Percentiles rank a stretch among this genome's conserved stretches.
These are phyloP conservation scores for Drosophila limbata DNA, from an alignment of 2,888 invertebrate genomes.

Conservation along the genomic window DNA sequence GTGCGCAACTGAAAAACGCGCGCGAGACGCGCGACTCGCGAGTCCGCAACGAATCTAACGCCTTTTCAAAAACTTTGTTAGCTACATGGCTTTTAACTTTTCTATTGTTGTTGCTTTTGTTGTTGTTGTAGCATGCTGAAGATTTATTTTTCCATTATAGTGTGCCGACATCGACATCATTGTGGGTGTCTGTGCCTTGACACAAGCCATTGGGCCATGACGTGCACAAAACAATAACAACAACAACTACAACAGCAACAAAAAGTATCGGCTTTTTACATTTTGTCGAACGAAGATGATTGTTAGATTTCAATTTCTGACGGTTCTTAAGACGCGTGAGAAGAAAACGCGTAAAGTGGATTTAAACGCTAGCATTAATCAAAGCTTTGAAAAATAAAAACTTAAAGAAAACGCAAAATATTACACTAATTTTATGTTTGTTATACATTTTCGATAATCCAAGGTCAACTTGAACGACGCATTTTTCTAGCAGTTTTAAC, in stretches of 20 bases:
- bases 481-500: neutral
- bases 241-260: constrained; percentile 3
- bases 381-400: neutral
- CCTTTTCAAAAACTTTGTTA: constrained; percentile 68
- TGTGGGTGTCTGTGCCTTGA: constrained; percentile 76
- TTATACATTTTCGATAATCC: neutral
- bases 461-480: neutral
- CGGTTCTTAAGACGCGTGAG: constrained; percentile 7
- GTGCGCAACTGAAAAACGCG: constrained; percentile 70
- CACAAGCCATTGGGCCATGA: constrained; percentile 71
- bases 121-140: constrained; percentile 52
- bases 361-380: neutral
- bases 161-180: constrained; percentile 68
- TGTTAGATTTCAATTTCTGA: constrained; percentile 10
- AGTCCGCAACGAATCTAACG: constrained; percentile 77
- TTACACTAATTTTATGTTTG: too few relatives aligned
- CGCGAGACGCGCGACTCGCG: constrained; percentile 64
- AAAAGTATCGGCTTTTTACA: constrained; percentile 30
- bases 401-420: neutral
- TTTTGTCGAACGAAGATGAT: constrained; percentile 35
- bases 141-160: constrained; percentile 78
- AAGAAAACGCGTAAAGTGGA: constrained; percentile 7
- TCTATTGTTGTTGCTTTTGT: constrained; percentile 31
- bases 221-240: constrained; percentile 55
- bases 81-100: constrained; percentile 66